Evolutionary conservation across 2,797 vertebrate genomes (phyloP), one percentile per base, ranked within the genome.

Genomic region (Enteromius paludinosus): DNA sequence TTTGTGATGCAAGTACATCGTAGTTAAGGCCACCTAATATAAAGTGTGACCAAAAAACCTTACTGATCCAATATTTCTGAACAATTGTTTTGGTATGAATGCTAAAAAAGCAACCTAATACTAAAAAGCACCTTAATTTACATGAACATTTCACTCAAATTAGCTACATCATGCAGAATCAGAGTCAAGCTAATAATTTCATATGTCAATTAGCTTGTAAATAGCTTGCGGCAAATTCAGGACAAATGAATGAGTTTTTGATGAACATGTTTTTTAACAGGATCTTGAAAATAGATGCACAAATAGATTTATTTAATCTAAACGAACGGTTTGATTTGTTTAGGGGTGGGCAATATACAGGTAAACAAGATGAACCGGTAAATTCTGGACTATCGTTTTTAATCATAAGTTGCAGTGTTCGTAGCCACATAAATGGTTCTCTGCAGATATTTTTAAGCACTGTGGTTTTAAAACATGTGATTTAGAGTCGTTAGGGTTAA

Each of bases 161-260:
- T 17, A 35, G 33, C 33, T 5, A 35, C 7, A 28, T 15, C 59
- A 15, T 62, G 59, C 59, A 62, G 25, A 62, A 62, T 28, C 59
- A 17, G 25, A 7, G 25, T 62, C 59, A 62, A 30, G 59, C 6
- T 62, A 62, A 62, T 62, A 62, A 62, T 62, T 62, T 30, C 5
- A 62, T 61, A 28, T 30, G 59, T 30, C 59, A 62, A 62, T 62
- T 6, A 62, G 59, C 59, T 62, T 62, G 25, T 62, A 25, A 62
- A 62, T 62, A 62, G 14, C 59, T 7, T 61, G 59, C 28, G 59
- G 59, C 59, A 28, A 61, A 28, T 14, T 70, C 3, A 41, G 18
- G 20, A 66, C 64, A 38, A 66, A 23, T 7, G 14, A 1, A 7
- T 14, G 23, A 69, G 65, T n/a, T 41, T 68, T 15, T 68, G 35